phyloP scores from a whole-genome alignment of 2,888 invertebrate genomes.

The Ceriagrion tenellum region DNA sequence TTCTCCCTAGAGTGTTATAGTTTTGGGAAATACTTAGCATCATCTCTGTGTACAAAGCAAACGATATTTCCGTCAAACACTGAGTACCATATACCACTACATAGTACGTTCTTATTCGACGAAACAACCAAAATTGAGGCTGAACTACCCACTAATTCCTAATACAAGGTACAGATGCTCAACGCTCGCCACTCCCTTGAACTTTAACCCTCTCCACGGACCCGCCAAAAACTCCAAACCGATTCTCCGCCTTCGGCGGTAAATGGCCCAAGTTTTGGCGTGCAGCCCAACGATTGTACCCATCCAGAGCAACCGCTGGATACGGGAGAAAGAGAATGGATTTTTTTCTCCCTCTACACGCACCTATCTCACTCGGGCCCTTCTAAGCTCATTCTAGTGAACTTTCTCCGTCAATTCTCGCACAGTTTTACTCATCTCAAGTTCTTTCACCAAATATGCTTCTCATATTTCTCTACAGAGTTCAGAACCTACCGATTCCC shows the following conservation, averaged over 20 bases:
- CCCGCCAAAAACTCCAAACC: background rate
- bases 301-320: background rate
- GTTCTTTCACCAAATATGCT: background rate
- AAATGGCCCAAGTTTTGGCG: conserved; percentile 1
- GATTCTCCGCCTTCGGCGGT: background rate
- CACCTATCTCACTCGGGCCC: background rate
- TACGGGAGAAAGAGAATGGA: background rate
- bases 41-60: no score
- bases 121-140: no score
- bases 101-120: no score
- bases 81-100: no score
- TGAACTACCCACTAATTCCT: background rate
- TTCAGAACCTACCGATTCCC: background rate
- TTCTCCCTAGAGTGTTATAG: no score
- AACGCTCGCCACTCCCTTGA: background rate
- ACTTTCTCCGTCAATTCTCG: no score
- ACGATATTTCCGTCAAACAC: no score
- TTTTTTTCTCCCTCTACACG: background rate
- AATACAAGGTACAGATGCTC: background rate
- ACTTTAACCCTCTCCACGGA: background rate
- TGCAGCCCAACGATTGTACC: background rate
- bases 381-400: background rate
- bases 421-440: no score
- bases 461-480: background rate
- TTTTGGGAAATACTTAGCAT: no score